phyloP scores from a whole-genome alignment of 2,113 vertebrate genomes.

The Ceyx cyanopectus region DNA sequence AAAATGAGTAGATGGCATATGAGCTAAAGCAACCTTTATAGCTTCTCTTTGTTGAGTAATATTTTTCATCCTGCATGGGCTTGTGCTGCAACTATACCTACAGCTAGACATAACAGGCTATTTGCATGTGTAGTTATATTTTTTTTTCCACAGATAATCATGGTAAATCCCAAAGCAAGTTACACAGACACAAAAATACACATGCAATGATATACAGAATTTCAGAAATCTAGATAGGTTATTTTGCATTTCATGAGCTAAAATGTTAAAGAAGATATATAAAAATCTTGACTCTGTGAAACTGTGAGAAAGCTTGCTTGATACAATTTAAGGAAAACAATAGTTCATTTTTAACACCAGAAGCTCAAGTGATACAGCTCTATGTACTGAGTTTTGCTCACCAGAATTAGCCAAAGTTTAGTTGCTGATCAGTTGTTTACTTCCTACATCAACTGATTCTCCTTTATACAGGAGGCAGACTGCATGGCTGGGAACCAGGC shows the following conservation, averaged over 20 bases:
- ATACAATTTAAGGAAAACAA: not conserved
- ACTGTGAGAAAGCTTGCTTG: not conserved
- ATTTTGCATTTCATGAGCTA: not conserved
- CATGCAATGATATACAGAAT: not conserved
- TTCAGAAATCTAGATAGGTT: not conserved
- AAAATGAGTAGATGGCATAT: not conserved
- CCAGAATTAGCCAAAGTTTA: not conserved
- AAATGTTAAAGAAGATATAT: not conserved
- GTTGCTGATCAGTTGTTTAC: not conserved
- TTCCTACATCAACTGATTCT: not conserved
- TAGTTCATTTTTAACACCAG: not conserved
- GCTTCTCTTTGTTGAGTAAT: slow-evolving; percentile 1
- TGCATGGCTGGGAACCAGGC: not conserved
- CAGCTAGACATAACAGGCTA: slow-evolving; percentile 13
- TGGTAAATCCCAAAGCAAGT: slow-evolving; percentile 35
- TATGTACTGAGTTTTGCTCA: not conserved
- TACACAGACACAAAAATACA: slow-evolving; percentile 1
- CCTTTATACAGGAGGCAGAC: not conserved
- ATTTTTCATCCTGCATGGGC: slow-evolving; percentile 47
- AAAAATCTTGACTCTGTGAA: not conserved
- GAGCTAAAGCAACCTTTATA: not conserved
- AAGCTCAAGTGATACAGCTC: not conserved
- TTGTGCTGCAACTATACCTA: slow-evolving; percentile 41
- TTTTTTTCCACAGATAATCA: not conserved
- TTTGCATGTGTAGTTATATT: not conserved